phyloP scores from a whole-genome alignment of 2,797 vertebrate genomes.

The Falco berigora region DNA sequence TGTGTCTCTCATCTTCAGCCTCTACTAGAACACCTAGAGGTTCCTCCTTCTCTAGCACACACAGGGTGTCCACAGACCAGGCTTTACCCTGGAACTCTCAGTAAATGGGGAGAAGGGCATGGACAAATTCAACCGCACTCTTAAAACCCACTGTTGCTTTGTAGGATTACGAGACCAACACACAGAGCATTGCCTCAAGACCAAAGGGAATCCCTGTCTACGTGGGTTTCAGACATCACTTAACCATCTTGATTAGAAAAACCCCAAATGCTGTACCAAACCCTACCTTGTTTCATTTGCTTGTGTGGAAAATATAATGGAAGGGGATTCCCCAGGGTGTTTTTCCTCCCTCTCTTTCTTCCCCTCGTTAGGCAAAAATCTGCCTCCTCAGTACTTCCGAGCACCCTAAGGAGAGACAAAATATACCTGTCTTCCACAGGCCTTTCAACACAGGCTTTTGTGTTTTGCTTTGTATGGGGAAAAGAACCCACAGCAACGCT shows the following conservation, averaged over 20 bases:
- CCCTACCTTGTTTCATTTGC: background rate
- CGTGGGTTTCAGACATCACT: background rate
- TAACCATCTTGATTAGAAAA: background rate
- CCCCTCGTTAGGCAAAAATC: background rate
- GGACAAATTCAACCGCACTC: background rate
- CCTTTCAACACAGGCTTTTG: background rate
- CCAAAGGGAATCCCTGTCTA: background rate
- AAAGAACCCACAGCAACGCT: background rate
- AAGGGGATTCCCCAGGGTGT: background rate
- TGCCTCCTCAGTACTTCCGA: background rate
- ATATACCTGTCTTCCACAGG: background rate
- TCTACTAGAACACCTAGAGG: background rate
- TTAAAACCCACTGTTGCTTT: background rate
- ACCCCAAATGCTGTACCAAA: background rate
- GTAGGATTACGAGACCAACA: background rate
- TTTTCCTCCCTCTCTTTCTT: background rate
- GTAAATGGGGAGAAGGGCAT: background rate
- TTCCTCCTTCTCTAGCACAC: background rate
- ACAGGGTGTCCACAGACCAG: background rate
- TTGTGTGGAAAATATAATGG: background rate
- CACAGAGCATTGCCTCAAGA: background rate
- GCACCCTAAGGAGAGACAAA: background rate
- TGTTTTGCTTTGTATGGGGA: background rate
- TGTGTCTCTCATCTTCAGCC: background rate
- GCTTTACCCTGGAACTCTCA: background rate